phyloP scores from a whole-genome alignment of 2,888 invertebrate species.

The Lobophora halterata region DNA sequence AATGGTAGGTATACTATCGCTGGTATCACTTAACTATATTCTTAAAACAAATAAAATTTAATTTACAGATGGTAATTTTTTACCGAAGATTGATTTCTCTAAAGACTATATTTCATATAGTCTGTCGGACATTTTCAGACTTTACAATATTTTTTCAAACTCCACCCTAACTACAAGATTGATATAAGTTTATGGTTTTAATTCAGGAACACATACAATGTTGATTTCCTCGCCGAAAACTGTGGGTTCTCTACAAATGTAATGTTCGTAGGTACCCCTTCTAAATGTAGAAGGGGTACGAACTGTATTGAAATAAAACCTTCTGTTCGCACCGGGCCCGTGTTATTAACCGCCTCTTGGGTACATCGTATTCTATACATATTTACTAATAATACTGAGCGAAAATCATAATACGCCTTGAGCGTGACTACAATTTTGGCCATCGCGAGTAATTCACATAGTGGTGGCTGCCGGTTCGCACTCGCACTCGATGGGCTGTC shows the following conservation, averaged over 20 bases:
- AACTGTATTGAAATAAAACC: conserved; percentile 40
- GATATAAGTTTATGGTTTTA: conserved; percentile 42
- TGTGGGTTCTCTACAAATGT: conserved; percentile 58
- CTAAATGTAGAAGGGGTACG: conserved; percentile 35
- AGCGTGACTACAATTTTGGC: conserved; percentile 73
- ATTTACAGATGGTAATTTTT: conserved; percentile 66
- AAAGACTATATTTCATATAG: conserved; percentile 69
- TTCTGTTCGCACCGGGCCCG: conserved; percentile 60
- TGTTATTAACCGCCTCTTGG: conserved; percentile 47
- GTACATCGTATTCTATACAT: conserved; percentile 48
- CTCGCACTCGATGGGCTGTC: conserved; percentile 26
- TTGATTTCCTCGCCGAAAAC: conserved; percentile 65
- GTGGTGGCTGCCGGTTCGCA: conserved; percentile 33
- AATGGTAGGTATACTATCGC: conserved; percentile 49
- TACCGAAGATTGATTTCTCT: conserved; percentile 60
- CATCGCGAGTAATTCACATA: conserved; percentile 66
- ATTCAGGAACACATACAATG: conserved; percentile 66
- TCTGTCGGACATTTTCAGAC: conserved; percentile 68
- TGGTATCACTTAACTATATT: conserved; percentile 67
- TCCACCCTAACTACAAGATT: conserved; percentile 71
- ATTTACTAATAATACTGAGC: conserved; percentile 71
- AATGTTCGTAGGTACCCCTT: too few relatives aligned
- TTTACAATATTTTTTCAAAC: conserved; percentile 64
- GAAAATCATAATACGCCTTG: conserved; percentile 68
- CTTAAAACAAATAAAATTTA: conserved; percentile 68